A percentile compares a stretch with the other conserved stretches of the same genome.
Evolutionary conservation across 2,113 vertebrate genomes (phyloP).

Genomic region (Nesogale talazaci): DNA sequence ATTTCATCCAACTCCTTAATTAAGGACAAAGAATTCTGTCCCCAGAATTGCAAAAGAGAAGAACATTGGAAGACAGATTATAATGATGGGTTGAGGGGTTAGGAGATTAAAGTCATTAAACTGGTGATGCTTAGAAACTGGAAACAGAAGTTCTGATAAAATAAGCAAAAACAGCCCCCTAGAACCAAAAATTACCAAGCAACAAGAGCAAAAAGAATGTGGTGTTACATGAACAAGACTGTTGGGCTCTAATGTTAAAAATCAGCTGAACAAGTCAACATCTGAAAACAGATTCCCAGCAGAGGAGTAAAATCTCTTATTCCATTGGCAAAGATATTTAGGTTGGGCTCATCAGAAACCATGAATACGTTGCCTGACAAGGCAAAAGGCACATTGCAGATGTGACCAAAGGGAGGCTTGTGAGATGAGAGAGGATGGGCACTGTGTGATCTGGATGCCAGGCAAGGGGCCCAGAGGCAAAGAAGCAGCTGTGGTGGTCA

Average conservation of each 20-base stretch:
- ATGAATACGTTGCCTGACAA: background rate
- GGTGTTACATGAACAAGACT: background rate
- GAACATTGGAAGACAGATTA: background rate
- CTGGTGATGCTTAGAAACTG: slow-evolving; percentile 10
- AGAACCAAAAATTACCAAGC: background rate
- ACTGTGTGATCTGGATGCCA: background rate
- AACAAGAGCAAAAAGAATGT: background rate
- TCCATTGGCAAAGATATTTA: background rate
- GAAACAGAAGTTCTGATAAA: slow-evolving; percentile 33
- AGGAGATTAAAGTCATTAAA: background rate
- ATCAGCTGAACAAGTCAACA: background rate
- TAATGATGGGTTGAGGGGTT: background rate
- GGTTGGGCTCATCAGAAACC: background rate
- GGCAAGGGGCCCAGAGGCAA: background rate
- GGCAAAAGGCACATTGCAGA: background rate
- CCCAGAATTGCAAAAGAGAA: background rate
- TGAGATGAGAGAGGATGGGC: background rate
- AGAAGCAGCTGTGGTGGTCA: background rate
- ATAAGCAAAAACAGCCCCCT: background rate
- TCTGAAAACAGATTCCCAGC: slow-evolving; percentile 29
- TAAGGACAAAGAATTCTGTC: slow-evolving; percentile 19
- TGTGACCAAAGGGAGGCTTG: background rate
- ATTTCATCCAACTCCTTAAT: slow-evolving; percentile 33
- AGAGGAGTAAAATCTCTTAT: background rate
- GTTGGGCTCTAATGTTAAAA: background rate